Base-by-base conservation (phyloP, 2,797 vertebrate species). In the Channa striata region DNA sequence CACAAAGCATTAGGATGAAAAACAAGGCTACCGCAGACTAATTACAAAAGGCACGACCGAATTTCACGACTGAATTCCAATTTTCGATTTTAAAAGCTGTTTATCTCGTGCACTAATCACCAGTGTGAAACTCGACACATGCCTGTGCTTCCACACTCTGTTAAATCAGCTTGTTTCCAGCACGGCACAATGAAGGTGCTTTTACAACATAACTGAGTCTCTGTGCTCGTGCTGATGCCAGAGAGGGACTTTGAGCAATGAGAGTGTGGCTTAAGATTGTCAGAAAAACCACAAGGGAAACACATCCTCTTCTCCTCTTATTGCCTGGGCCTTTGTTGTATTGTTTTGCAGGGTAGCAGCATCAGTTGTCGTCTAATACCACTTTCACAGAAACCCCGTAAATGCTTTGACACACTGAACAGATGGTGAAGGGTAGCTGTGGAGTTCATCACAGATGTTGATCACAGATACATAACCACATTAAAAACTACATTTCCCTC, bases 191-290 rank as follows among this genome's bases (percentile, higher is more conserved):
- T 59, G 58, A 59, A 80, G 64, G 68, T 80, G 60, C 52, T 78
- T 59, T 62, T 69, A 72, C 65, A 83, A 77, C 76, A 80, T 59
- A 70, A 78, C 72, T 72, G 72, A 81, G 85, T 72, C 72, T 78
- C 74, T 54, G 74, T 10, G 53, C 81, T 78, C 47, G 72, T 42
- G 80, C 76, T 63, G 68, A 34, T 82, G 82, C 78, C 74, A 75
- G 80, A 54, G 36, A 72, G 66, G 74, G 80, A 88, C 82, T 77
- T 77, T 86, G 82, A 89, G 74, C 84, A 87, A 86, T 70, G 83
- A 89, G 71, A 82, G 75, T 39, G 62, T 67, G 80, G 81, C 78
- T 90, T 76, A 72, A 87, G 78, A 87, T 68, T 82, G 86, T 89
- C 83, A 89, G 77, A 80, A 70, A 80, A 82, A 84, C 76, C 79